Evolutionary conservation across 1,140 invertebrate species (phyloP).

Genomic region (Helicoverpa armigera): DNA sequence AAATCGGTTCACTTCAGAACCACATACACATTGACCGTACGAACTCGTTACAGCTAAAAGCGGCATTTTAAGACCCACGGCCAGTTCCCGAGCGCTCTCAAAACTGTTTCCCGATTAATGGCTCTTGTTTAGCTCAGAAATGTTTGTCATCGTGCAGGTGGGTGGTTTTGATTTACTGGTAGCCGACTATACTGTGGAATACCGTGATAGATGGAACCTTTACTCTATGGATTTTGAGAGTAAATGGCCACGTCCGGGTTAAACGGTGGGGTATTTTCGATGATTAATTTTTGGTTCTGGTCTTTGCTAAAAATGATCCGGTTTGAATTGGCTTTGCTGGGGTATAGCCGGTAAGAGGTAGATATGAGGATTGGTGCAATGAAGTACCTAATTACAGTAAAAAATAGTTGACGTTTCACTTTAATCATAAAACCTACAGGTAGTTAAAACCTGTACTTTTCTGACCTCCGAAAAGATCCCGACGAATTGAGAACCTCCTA

Average conservation of each 20-base stretch:
- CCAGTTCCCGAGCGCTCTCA: conserved; percentile 26
- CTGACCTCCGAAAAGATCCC: too few relatives aligned
- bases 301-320: background rate
- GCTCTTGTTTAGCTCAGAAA: conserved; percentile 65
- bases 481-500: too few relatives aligned
- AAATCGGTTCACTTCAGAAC: too few relatives aligned
- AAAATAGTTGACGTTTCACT: too few relatives aligned
- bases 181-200: conserved; percentile 22
- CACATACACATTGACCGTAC: too few relatives aligned
- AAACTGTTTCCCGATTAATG: conserved; percentile 58
- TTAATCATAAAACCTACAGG: too few relatives aligned
- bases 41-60: conserved; percentile 20
- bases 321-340: background rate
- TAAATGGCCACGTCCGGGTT: background rate
- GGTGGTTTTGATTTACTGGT: conserved; percentile 52
- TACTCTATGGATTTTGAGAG: conserved; percentile 14
- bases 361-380: background rate
- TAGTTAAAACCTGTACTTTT: too few relatives aligned
- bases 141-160: conserved; percentile 66
- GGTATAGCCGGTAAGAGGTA: background rate
- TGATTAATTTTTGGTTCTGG: background rate
- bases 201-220: conserved; percentile 15
- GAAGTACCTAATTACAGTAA: too few relatives aligned
- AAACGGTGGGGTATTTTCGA: background rate
- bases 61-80: conserved; percentile 49